Conservation (phyloP, 2,113 vertebrate genomes). For the Rhinolophus sinicus region DNA sequence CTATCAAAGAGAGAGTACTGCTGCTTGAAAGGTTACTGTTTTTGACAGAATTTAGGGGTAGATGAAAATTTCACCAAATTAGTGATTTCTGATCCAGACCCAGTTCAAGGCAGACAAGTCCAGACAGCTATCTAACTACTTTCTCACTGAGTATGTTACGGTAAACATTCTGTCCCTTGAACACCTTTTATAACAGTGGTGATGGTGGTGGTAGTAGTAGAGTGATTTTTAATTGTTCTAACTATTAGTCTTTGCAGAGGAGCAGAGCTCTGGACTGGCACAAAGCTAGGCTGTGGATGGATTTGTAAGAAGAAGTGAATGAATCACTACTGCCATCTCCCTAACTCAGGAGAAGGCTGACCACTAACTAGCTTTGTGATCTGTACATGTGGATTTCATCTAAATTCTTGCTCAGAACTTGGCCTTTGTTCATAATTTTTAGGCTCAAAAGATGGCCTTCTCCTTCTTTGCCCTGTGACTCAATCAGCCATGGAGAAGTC, state of each 20-base stretch:
- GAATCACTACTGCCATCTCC: neutral
- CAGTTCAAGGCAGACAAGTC: neutral
- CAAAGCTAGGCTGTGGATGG: neutral
- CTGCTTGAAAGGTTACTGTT: neutral
- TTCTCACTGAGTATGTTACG: neutral
- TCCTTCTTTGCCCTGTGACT: neutral
- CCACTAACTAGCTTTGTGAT: neutral
- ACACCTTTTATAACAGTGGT: neutral
- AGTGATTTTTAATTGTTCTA: neutral
- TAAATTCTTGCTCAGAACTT: neutral
- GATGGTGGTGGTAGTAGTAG: neutral
- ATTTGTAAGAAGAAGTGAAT: neutral
- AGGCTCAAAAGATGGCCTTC: neutral
- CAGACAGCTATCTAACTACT: neutral
- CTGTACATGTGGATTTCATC: neutral
- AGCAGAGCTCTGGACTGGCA: neutral
- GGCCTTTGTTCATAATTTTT: neutral
- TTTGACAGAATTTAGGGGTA: constrained; percentile 19
- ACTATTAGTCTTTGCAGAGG: neutral
- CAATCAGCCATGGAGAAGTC: neutral
- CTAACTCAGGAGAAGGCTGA: neutral
- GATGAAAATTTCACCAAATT: constrained; percentile 1
- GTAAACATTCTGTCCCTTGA: neutral
- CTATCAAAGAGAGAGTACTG: neutral
- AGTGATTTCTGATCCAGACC: neutral